These are phyloP conservation scores for Falco novaeseelandiae DNA, from an alignment of 2,797 vertebrate species.

Conservation along the genomic window DNA sequence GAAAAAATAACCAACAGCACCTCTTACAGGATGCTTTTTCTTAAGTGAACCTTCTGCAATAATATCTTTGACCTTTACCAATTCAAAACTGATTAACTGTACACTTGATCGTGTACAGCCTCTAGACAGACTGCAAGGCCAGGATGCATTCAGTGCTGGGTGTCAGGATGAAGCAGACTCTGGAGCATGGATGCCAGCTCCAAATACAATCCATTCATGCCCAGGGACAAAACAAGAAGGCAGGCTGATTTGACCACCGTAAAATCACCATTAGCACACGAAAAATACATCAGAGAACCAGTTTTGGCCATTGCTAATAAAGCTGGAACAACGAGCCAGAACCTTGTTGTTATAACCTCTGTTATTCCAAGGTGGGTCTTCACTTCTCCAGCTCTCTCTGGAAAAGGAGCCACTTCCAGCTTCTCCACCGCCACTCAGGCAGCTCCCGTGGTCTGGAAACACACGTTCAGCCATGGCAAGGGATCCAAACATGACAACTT, in stretches of 20 bases:
- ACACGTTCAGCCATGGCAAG: accelerated
- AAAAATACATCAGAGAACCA: constrained; percentile 1
- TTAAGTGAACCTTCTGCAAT: background rate
- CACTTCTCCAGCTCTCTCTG: background rate
- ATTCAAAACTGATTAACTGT: background rate
- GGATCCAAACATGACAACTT: accelerated
- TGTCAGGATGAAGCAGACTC: background rate
- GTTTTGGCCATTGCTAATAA: background rate
- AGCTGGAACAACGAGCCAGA: background rate
- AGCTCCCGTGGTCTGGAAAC: accelerated
- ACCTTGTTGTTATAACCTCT: background rate
- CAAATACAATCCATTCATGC: background rate
- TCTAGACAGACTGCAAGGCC: background rate
- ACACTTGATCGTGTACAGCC: background rate
- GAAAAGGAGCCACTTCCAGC: background rate
- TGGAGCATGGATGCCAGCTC: background rate
- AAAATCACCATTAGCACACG: background rate
- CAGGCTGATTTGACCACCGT: background rate
- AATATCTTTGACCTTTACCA: background rate
- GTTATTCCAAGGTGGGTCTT: background rate
- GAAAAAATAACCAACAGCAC: background rate
- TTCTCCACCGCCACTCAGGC: background rate
- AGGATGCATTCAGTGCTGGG: accelerated
- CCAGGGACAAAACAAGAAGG: background rate
- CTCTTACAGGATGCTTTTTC: background rate